Base-by-base conservation (phyloP, 2,113 vertebrate genomes). In the Phycodurus eques region DNA sequence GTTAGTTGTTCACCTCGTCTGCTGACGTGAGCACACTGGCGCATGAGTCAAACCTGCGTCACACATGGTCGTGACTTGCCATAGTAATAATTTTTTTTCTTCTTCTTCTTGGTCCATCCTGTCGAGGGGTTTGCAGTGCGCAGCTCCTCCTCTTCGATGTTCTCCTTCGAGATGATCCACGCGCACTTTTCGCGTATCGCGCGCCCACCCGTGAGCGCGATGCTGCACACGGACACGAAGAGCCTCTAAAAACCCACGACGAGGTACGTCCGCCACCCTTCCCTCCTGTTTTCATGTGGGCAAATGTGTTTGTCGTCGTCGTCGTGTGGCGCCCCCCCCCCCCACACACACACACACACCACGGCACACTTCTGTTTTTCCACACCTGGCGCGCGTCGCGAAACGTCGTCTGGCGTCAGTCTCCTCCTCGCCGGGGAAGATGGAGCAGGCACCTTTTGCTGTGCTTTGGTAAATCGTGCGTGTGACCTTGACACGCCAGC, bases 31-130 rank as follows among this genome's bases (percentile, higher is more conserved):
- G 71, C 83, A 75, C 73, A 79, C 33, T 35, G 79, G 68, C 70
- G 15, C 74, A 85, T 93, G 91, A 92, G 84, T 93, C 92, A 91
- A 90, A 90, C 90, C 83, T 91, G 89, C 89, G 90, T 90, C 89
- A 92, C 78, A 84, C 86, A 44, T 71, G 70, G 86, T 91, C 88
- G 89, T 92, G 90, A 90, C 83, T 88, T 72, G 31, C 88, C 87
- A 88, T 92, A 89, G 89, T 91, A 83, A 85, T 85, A 68, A 59
- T 43, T 27, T 13, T 2, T 27, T 27, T 8, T 14, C 27, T 27
- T 27, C 27, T 27, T 42, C 51, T 8, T 35, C 5, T 35, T 33
- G 31, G 31, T 71, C 2, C 60, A 67, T 39, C 67, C 68, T 70
- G 47, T 35, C 56, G 60, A 43, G 59, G 77, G 63, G 49, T 68